Evolutionary conservation across 1,140 invertebrate species (phyloP).

Genomic region (Neodiprion pinetum): DNA sequence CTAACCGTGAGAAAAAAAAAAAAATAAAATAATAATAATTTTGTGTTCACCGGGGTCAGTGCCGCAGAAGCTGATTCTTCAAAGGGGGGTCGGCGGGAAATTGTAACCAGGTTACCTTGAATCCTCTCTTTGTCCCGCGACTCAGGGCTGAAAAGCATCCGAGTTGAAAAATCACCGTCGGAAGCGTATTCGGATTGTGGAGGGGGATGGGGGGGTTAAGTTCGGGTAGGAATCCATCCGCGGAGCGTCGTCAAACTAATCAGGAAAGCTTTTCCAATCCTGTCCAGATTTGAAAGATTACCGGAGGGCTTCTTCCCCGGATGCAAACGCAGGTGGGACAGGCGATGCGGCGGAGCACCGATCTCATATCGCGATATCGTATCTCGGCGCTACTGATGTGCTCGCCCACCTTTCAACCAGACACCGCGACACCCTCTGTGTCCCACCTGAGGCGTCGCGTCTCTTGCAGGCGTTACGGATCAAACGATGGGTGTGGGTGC

Average conservation of each 20-base stretch:
- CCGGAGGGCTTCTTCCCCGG: background rate
- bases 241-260: background rate
- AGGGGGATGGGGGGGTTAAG: no score
- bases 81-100: no score
- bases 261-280: background rate
- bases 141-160: no score
- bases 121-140: no score
- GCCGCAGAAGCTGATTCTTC: no score
- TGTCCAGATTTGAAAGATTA: conserved; percentile 3
- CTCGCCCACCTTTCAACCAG: background rate
- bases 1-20: no score
- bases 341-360: background rate
- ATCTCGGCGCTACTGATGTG: background rate
- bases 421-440: background rate
- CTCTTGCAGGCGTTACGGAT: background rate
- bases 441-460: background rate
- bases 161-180: no score
- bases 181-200: no score
- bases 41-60: no score
- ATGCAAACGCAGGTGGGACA: background rate
- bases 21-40: no score
- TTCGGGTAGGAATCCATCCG: background rate
- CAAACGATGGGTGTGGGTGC: background rate
- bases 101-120: no score
- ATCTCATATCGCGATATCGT: background rate